These are phyloP conservation scores for Periophthalmodon schlosseri DNA, from an alignment of 2,113 vertebrate genomes.

Conservation along the genomic window DNA sequence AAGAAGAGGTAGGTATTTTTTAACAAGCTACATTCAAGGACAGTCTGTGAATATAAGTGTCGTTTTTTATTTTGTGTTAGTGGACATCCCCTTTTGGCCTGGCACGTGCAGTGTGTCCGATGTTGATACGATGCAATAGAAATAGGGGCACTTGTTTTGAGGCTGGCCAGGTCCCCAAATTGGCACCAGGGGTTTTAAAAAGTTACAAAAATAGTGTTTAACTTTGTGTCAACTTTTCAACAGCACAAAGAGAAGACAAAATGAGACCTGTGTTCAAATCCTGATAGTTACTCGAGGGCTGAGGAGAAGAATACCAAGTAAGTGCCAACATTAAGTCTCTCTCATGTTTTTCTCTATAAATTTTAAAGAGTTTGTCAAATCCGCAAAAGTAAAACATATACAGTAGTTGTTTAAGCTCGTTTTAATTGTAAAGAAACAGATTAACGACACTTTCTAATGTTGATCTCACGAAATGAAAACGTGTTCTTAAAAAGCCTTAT, in stretches of 20 bases:
- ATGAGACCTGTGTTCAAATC: constrained; percentile 31
- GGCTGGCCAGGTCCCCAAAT: not conserved
- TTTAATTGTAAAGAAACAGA: not conserved
- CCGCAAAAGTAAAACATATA: not conserved
- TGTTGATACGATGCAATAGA: not conserved
- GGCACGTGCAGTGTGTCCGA: not conserved
- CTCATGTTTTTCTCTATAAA: not conserved
- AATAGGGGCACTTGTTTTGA: no score
- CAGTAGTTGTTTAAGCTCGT: not conserved
- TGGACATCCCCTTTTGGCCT: not conserved
- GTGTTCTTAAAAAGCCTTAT: no score
- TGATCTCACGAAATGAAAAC: no score
- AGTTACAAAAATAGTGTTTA: not conserved
- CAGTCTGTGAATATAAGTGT: not conserved
- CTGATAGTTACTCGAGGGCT: constrained; percentile 19
- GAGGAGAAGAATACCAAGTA: constrained; percentile 3
- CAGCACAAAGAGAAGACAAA: not conserved
- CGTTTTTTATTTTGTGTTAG: not conserved
- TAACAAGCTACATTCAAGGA: not conserved
- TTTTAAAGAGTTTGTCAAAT: not conserved
- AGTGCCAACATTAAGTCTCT: not conserved
- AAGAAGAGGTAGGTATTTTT: constrained; percentile 38
- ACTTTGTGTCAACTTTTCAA: constrained; percentile 2
- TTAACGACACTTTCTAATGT: no score
- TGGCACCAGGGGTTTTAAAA: not conserved